A percentile compares a stretch with the other conserved stretches of the same genome.
These are phyloP conservation scores for Cheirogaleus medius DNA, from an alignment of 2,113 vertebrate species.

Conservation along the genomic window DNA sequence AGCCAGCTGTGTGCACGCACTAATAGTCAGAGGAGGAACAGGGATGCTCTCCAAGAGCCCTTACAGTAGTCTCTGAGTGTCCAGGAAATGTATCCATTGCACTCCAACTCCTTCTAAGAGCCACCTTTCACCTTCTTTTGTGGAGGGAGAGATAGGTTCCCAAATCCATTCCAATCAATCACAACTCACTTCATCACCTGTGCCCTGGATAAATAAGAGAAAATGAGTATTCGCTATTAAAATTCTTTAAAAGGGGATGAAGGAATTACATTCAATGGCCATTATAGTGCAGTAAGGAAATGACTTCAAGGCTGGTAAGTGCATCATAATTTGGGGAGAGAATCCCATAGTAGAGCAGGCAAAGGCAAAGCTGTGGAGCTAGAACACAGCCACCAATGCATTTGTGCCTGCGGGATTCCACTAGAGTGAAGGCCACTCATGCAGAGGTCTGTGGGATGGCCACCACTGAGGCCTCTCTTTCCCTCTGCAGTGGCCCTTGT, in stretches of 20 bases:
- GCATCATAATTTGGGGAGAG: slow-evolving; percentile 26
- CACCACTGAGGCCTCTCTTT: background rate
- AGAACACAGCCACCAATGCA: background rate
- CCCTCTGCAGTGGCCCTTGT: background rate
- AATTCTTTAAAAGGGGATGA: slow-evolving; percentile 52
- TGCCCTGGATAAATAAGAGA: slow-evolving; percentile 24
- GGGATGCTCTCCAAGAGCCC: background rate
- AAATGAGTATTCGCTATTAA: slow-evolving; percentile 63
- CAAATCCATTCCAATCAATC: background rate
- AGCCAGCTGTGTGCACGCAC: background rate
- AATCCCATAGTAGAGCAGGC: background rate
- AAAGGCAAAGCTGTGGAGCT: background rate
- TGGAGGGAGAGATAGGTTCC: background rate
- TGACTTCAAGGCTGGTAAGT: slow-evolving; percentile 38
- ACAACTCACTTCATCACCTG: slow-evolving; percentile 4
- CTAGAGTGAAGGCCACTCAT: background rate
- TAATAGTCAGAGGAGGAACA: background rate
- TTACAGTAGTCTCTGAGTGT: background rate
- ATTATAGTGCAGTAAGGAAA: slow-evolving; percentile 61
- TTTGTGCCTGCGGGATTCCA: background rate
- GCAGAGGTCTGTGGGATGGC: background rate
- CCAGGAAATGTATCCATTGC: background rate
- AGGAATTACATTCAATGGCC: slow-evolving; percentile 51
- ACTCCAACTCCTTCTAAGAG: background rate
- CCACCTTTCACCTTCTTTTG: background rate